A percentile compares a stretch with the other conserved stretches of the same genome.
phyloP scores from a whole-genome alignment of 1,140 invertebrate genomes.

The Gonioctena quinquepunctata region DNA sequence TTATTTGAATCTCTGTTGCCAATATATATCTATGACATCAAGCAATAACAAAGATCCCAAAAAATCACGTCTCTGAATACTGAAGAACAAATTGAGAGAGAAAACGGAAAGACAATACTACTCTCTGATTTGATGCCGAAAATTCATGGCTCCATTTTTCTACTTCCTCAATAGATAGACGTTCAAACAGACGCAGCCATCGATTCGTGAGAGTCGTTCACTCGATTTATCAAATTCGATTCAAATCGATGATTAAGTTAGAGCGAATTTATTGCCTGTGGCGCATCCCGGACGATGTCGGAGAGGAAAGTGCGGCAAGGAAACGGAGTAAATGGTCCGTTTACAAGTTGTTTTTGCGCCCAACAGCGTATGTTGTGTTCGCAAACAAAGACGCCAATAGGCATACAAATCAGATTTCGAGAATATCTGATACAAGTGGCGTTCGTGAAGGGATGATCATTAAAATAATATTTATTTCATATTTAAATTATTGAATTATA shows the following conservation, averaged over 20 bases:
- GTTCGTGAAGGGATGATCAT: neutral
- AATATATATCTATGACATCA: no score
- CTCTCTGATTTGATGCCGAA: no score
- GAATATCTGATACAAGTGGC: neutral
- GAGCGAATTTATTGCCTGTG: conserved; percentile 24
- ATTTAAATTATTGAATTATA: no score
- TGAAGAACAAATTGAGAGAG: no score
- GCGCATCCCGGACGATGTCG: conserved; percentile 11
- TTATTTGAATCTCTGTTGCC: no score
- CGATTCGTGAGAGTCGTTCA: neutral
- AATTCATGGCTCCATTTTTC: no score
- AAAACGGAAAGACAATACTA: no score
- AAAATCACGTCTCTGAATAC: no score
- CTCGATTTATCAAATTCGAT: conserved; percentile 9
- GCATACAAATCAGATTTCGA: neutral
- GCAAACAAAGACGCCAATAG: conserved; percentile 11
- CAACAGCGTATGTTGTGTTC: conserved; percentile 22
- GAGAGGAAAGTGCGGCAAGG: conserved; percentile 21
- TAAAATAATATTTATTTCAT: no score
- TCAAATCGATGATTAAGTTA: conserved; percentile 22
- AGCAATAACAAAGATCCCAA: no score
- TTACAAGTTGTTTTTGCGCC: conserved; percentile 40
- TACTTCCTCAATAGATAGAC: no score
- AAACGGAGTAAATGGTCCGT: conserved; percentile 38
- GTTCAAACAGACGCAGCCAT: no score